phyloP scores from a whole-genome alignment of 2,113 vertebrate species.

The Chelonoidis abingdonii region DNA sequence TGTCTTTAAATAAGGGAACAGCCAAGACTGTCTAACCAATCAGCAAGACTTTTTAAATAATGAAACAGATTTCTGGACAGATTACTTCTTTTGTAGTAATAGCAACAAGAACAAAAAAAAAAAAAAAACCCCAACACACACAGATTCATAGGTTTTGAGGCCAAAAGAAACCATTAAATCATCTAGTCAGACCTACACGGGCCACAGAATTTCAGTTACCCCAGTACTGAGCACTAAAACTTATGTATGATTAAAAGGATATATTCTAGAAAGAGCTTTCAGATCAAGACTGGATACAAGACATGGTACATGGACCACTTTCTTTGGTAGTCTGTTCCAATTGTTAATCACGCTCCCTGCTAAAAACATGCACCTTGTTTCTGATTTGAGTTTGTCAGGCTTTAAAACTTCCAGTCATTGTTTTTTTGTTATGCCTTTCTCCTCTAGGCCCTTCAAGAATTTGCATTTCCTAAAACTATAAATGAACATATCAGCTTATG shows the following conservation, averaged over 20 bases:
- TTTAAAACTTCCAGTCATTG: not conserved
- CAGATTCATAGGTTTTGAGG: not conserved
- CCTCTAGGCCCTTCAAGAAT: not conserved
- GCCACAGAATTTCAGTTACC: not conserved
- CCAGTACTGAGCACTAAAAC: not conserved
- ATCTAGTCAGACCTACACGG: not conserved
- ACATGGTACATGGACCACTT: fast-evolving
- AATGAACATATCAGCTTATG: fast-evolving
- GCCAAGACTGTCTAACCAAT: not conserved
- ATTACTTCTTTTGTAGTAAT: not conserved
- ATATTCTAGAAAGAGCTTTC: not conserved
- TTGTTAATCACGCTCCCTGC: not conserved
- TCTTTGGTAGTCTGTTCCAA: not conserved
- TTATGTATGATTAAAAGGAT: not conserved
- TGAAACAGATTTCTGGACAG: not conserved
- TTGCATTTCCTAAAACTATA: not conserved
- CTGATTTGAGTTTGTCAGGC: not conserved
- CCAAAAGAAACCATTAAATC: not conserved
- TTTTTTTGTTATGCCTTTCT: not conserved
- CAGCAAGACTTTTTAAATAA: not conserved
- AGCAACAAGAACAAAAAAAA: not conserved
- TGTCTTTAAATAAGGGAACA: not conserved
- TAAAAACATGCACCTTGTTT: not conserved
- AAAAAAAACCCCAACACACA: too few species aligned
- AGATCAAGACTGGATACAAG: not conserved